Evolutionary conservation across 1,140 invertebrate species (phyloP), one percentile per base, ranked within the genome.

Genomic region (Anoplophora glabripennis): DNA sequence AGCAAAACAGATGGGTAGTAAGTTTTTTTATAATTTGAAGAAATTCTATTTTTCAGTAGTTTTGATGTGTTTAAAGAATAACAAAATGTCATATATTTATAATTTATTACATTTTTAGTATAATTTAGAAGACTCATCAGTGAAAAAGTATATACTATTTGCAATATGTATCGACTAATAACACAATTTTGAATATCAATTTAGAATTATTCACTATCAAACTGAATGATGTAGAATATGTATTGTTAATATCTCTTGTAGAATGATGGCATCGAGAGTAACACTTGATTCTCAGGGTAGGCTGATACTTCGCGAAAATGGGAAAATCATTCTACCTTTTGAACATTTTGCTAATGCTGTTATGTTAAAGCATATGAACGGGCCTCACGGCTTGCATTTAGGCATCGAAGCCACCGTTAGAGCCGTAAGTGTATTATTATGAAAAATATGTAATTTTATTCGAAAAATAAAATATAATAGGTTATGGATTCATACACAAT

Each of bases 321-420:
- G 89, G 1, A 92, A 92, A 79, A 91, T 92, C 66, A 91, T 92
- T 59, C 75, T 92, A 57, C 90, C 90, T 4, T 92, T 89, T 75
- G 90, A 92, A 76, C 89, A 92, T 75, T 92, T 92, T 81, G 89
- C 89, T 7, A 92, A 92, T 80, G 90, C 90, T 40, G 89, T 92
- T 0, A 92, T 92, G 89, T 74, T 92, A 57, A 92, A 92, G 72
- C 90, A 92, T 69, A 91, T 92, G 86, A 90, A 90, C 72, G 89
- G 89, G 0, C 89, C 89, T 1, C 89, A 90, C 76, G 89, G 89
- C 8, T 76, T 90, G 42, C 90, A 92, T 79, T 78, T 92, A 28
- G 88, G 88, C 35, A 76, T 91, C 41, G 89, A 92, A 74, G 88
- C 85, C 34, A 92, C 89, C 4, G 85, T 92, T 9, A 78, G 89